Percentiles rank a stretch among this genome's conserved stretches.
Conservation (phyloP, 2,797 vertebrate genomes). For the Characodon lateralis region DNA sequence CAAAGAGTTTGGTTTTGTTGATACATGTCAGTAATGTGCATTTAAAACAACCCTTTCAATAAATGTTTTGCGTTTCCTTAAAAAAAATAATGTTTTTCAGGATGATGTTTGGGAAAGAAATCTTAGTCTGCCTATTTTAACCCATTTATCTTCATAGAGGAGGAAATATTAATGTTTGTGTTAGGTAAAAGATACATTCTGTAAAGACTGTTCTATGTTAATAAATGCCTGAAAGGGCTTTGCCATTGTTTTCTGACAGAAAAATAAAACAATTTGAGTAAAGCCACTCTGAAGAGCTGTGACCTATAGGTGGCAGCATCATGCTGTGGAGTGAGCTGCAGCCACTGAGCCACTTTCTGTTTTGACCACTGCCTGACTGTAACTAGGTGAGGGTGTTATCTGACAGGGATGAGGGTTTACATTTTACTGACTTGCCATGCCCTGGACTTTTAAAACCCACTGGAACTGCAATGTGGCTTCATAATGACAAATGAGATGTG, state of each 20-base stretch:
- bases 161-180: not conserved
- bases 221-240: not conserved
- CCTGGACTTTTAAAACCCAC: constrained; percentile 20
- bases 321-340: not conserved
- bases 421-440: constrained; percentile 44
- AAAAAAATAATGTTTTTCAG: not conserved
- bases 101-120: not conserved
- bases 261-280: not conserved
- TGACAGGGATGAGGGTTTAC: constrained; percentile 42
- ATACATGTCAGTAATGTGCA: not conserved
- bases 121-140: not conserved
- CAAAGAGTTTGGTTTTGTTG: not conserved
- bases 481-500: not conserved
- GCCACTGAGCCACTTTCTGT: constrained; percentile 20
- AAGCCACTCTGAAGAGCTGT: not conserved
- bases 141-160: not conserved
- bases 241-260: not conserved
- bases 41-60: not conserved
- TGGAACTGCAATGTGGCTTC: constrained; percentile 24
- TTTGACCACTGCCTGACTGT: constrained; percentile 46
- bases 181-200: not conserved
- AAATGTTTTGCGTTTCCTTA: not conserved
- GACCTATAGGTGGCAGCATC: constrained; percentile 66
- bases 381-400: constrained; percentile 39
- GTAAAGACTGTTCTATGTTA: not conserved